Conservation (phyloP, 2,888 invertebrate genomes). For the Volucella inflata region DNA sequence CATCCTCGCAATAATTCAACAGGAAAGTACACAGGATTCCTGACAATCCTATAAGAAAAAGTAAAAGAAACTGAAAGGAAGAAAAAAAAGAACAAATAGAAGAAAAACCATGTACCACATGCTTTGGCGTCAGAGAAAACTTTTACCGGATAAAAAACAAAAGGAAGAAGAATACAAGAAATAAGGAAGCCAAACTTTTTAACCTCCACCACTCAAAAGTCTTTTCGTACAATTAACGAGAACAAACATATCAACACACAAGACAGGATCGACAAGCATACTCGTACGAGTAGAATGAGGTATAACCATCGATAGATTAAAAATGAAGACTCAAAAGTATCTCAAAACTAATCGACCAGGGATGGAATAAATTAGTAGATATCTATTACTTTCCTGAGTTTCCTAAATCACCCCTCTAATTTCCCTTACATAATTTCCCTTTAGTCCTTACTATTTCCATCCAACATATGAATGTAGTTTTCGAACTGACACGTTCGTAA, state of each 20-base stretch:
- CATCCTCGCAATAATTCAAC: slow-evolving; percentile 59
- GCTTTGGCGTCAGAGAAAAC: slow-evolving; percentile 17
- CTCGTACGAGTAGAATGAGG: not conserved
- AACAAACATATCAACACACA: slow-evolving; percentile 39
- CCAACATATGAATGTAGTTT: slow-evolving; percentile 23
- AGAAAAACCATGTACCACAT: slow-evolving; percentile 25
- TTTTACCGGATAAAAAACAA: slow-evolving; percentile 36
- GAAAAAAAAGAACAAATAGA: slow-evolving; percentile 21
- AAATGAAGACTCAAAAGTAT: slow-evolving; percentile 43
- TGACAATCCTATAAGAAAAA: slow-evolving; percentile 7
- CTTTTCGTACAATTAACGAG: slow-evolving; percentile 64
- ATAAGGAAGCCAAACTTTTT: slow-evolving; percentile 27
- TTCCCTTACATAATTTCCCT: slow-evolving; percentile 15
- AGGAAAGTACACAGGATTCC: slow-evolving; percentile 52
- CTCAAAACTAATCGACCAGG: slow-evolving; percentile 68
- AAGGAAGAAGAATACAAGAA: not conserved
- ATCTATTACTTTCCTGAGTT: slow-evolving; percentile 13
- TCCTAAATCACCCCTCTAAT: not conserved
- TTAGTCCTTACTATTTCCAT: not conserved
- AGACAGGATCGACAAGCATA: not conserved
- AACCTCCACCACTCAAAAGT: slow-evolving; percentile 60
- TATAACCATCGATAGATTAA: not conserved
- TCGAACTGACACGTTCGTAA: slow-evolving; percentile 20
- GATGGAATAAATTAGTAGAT: slow-evolving; percentile 50
- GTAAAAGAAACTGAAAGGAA: slow-evolving; percentile 4